phyloP scores from a whole-genome alignment of 2,797 vertebrate genomes.

The Podarcis lilfordi region DNA sequence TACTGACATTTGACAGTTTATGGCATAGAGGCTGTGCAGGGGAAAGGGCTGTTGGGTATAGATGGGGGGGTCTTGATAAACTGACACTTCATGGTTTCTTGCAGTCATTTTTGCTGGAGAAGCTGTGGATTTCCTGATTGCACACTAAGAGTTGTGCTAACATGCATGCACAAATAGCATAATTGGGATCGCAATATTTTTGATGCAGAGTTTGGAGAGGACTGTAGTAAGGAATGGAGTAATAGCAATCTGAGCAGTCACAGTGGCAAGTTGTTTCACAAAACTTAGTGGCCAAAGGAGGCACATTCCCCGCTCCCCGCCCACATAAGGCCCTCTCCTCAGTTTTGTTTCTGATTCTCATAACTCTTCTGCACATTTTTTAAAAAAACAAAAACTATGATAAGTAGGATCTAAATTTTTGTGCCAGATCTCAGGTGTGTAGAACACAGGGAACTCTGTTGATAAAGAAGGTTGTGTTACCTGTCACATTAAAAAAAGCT shows the following conservation, averaged over 20 bases:
- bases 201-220: neutral
- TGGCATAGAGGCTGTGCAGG: neutral
- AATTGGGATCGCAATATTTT: neutral
- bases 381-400: neutral
- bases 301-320: neutral
- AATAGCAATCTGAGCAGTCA: neutral
- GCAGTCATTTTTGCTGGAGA: neutral
- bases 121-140: neutral
- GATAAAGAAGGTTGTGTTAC: neutral
- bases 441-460: no score
- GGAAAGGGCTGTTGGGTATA: no score
- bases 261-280: neutral
- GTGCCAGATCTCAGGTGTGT: neutral
- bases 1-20: neutral
- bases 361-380: neutral
- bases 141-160: no score
- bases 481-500: slow-evolving; percentile 2
- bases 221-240: no score
- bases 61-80: neutral
- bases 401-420: neutral
- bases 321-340: no score
- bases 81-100: neutral
- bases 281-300: neutral
- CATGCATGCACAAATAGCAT: neutral
- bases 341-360: neutral